Evolutionary conservation across 1,140 invertebrate species (phyloP).

Genomic region (Danaus melanippus): DNA sequence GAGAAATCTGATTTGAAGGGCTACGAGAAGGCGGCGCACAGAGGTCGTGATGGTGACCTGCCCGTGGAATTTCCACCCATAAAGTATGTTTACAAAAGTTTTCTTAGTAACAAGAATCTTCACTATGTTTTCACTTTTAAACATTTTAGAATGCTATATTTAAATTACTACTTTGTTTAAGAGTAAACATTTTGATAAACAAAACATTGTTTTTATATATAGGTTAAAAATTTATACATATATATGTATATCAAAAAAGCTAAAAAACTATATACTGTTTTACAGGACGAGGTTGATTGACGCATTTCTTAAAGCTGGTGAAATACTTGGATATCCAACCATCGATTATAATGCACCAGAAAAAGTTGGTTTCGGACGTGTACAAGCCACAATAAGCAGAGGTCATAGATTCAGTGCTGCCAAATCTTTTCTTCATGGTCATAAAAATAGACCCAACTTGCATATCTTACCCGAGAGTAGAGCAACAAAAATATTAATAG

Average conservation of each 20-base stretch:
- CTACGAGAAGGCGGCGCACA: conserved; percentile 69
- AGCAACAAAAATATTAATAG: conserved; percentile 77
- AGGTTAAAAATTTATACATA: not conserved
- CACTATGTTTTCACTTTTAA: not conserved
- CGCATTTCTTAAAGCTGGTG: conserved; percentile 73
- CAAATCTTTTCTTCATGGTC: conserved; percentile 73
- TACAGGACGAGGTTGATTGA: conserved; percentile 67
- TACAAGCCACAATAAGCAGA: conserved; percentile 75
- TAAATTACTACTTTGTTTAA: not conserved
- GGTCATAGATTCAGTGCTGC: conserved; percentile 73
- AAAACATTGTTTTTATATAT: not conserved
- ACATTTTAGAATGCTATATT: not conserved
- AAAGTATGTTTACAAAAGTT: conserved; percentile 40
- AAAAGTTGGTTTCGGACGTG: conserved; percentile 73
- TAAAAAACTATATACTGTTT: conserved; percentile 5
- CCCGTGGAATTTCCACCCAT: conserved; percentile 71
- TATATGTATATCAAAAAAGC: not conserved
- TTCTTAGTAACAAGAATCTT: not conserved
- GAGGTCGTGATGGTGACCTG: conserved; percentile 71
- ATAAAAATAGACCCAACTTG: conserved; percentile 77
- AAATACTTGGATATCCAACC: conserved; percentile 70
- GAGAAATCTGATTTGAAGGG: conserved; percentile 68
- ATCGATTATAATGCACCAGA: conserved; percentile 70
- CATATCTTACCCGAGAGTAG: conserved; percentile 73
- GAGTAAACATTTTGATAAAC: not conserved